Evolutionary conservation across 2,797 vertebrate species (phyloP), one percentile per base, ranked within the genome.

Genomic region (Acomys russatus): DNA sequence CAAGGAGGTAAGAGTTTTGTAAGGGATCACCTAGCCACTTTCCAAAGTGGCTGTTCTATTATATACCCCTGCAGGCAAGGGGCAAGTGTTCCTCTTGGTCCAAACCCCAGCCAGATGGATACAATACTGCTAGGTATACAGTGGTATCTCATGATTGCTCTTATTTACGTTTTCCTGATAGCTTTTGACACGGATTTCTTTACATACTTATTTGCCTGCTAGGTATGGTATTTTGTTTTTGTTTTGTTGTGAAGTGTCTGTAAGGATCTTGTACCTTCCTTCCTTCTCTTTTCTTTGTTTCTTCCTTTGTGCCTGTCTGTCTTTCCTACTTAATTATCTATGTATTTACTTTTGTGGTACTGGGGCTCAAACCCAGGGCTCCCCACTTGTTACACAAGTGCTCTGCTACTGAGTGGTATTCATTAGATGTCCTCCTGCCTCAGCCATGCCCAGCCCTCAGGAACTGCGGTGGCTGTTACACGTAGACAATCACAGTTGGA

Each of bases 1-100:
- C 63, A 85, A 74, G 79, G 18, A 94, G 28, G 64, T 88, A 95
- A 79, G 28, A 90, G 18, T 66, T 92, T 71, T 68, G 38, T 82
- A 77, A 94, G 83, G 78, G 76, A 88, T 71, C 18, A 28, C 56
- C 22, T 1, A 71, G 77, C 6, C 12, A 18, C 20, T 51, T 59
- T 88, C 68, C 85, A 74, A 59, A 88, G 70, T 2, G n/a, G 25
- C 23, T 94, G 18, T 56, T 64, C 9, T 28, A 80, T 64, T 88
- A 56, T 25, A 20, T 11, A 28, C 83, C 87, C 25, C 49, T 38
- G 17, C 4, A 20, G 76, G 77, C 64, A 63, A 18, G 68, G 35
- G 79, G 74, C 2, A 49, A 56, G 49, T 61, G 2, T 25, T 84
- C 54, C 44, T 54, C 0, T 51, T 88, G 15, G 4, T 88, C 63